Evolutionary conservation across 1,140 invertebrate species (phyloP), one percentile per base, ranked within the genome.

Genomic region (Drosophila virilis): DNA sequence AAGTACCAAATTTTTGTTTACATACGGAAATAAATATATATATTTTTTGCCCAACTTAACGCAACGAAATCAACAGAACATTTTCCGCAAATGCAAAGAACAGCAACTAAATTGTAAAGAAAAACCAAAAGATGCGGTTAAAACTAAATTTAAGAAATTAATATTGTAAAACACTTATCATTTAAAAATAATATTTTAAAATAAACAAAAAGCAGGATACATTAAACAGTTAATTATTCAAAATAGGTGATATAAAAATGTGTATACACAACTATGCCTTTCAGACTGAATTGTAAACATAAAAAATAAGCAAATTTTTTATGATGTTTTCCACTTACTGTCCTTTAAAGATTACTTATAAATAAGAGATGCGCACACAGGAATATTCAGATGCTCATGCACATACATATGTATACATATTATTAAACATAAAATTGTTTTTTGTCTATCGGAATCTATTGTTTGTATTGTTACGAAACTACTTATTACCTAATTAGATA

Each of bases 231-330:
- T 80, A 82, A 88, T 88, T 88, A 73, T 88, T 88, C 67, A 89
- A 89, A 84, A 89, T 84, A 84, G 84, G 84, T 89, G 84, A 89
- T 89, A 88, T 84, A 64, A 84, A 67, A 89, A 84, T 80, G 78
- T 89, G 84, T 89, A 89, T 89, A 80, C 78, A 80, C 74, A 80
- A 90, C 77, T 90, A 89, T 89, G 84, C 84, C 84, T 89, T 89
- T 89, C 84, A 89, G 84, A 89, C 84, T 89, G 84, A 89, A 89
- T 89, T 89, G 80, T 88, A 88, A 88, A 89, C 79, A 88, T 79
- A 83, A 77, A 77, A 83, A 89, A 89, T 89, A 89, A 81, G 77
- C 68, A 64, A 76, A 79, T 90, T 88, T 82, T 83, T 84, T 80
- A 83, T 83, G 81, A 67, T 82, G 77, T 80, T 89, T 78, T 84